Evolutionary conservation across 2,797 vertebrate genomes (phyloP).

Genomic region (Sebastes cheni): DNA sequence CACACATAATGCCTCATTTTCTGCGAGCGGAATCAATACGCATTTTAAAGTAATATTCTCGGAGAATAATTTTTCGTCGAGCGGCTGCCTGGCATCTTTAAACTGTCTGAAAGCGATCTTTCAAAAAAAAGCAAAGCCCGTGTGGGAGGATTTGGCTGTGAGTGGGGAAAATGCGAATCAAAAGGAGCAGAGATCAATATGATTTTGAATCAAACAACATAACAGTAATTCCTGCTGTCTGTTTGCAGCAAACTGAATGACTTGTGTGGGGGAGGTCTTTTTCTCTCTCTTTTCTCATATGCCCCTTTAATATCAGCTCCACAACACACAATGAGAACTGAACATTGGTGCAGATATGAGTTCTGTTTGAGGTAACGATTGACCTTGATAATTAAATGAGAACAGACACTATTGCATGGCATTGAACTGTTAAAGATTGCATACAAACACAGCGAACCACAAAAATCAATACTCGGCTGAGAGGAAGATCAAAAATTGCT

Average conservation of each 20-base stretch:
- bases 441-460: slow-evolving; percentile 40
- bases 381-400: slow-evolving; percentile 73
- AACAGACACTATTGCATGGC: slow-evolving; percentile 24
- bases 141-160: slow-evolving; percentile 71
- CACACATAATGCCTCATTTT: slow-evolving; percentile 78
- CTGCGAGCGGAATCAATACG: slow-evolving; percentile 75
- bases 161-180: slow-evolving; percentile 61
- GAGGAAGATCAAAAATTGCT: slow-evolving; percentile 59
- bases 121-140: slow-evolving; percentile 58
- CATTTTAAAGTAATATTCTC: slow-evolving; percentile 76
- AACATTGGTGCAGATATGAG: slow-evolving; percentile 1
- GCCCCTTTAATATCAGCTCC: slow-evolving; percentile 22
- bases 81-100: slow-evolving; percentile 62
- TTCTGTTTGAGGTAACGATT: slow-evolving; percentile 57
- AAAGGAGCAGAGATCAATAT: slow-evolving; percentile 71
- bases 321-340: slow-evolving; percentile 11
- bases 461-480: slow-evolving; percentile 48
- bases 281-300: slow-evolving; percentile 25
- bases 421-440: slow-evolving; percentile 55
- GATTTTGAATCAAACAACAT: slow-evolving; percentile 74
- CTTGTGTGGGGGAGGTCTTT: slow-evolving; percentile 33
- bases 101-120: slow-evolving; percentile 68
- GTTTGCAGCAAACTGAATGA: slow-evolving; percentile 57
- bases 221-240: slow-evolving; percentile 64
- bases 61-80: slow-evolving; percentile 58